Percentiles rank a stretch among this genome's conserved stretches.
Evolutionary conservation across 2,888 invertebrate species (phyloP).

Genomic region (Timema podura): DNA sequence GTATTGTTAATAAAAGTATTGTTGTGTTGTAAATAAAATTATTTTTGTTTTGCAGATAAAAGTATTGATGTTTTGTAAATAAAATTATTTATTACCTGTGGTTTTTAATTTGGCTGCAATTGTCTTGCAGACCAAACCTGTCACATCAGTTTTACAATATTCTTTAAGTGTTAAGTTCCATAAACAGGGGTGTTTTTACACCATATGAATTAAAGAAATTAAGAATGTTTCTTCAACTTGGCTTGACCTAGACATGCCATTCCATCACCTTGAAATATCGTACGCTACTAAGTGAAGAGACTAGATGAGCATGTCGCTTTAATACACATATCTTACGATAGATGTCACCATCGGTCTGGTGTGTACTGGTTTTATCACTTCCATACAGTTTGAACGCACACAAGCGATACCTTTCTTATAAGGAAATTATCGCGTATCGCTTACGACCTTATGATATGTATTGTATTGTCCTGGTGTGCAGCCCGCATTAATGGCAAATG

Average conservation of each 20-base stretch:
- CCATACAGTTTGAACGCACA: neutral
- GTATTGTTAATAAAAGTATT: no score
- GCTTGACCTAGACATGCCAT: no score
- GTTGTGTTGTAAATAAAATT: no score
- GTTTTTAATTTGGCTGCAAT: neutral
- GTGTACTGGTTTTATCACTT: neutral
- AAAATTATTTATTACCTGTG: neutral
- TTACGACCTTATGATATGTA: slow-evolving; percentile 2
- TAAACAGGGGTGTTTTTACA: neutral
- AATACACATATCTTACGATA: neutral
- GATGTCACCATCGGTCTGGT: neutral
- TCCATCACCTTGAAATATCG: neutral
- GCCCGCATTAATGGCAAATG: neutral
- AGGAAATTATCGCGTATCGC: neutral
- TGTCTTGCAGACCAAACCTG: neutral
- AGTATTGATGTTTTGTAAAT: no score
- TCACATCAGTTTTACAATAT: neutral
- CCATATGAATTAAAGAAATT: neutral
- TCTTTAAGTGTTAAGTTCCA: neutral
- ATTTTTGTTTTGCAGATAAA: neutral
- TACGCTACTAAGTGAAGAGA: neutral
- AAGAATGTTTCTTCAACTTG: neutral
- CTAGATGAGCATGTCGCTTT: neutral
- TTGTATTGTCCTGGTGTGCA: neutral
- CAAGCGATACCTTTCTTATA: neutral